Evolutionary conservation across 2,888 invertebrate species (phyloP).

Genomic region (Tenthredo mesomela): DNA sequence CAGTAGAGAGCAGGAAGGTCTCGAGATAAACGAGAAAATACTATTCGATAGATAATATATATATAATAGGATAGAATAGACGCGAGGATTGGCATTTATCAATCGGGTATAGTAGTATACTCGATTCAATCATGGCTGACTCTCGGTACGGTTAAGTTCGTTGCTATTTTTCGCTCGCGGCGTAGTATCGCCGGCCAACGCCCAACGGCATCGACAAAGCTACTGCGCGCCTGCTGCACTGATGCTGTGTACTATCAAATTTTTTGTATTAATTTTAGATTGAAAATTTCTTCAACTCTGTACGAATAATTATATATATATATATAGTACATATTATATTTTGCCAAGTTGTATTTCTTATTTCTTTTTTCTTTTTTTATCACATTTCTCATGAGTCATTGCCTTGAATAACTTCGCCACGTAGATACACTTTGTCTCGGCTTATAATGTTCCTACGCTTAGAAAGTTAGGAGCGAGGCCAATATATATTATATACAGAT

Average conservation of each 20-base stretch:
- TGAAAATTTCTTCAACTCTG: not conserved
- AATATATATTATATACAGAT: too few relatives aligned
- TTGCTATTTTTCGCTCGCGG: conserved; percentile 57
- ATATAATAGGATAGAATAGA: not conserved
- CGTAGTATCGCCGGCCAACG: conserved; percentile 56
- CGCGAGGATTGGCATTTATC: not conserved
- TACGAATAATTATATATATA: not conserved
- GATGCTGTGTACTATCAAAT: not conserved
- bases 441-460: not conserved
- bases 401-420: conserved; percentile 4
- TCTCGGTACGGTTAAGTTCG: conserved; percentile 34
- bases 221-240: conserved; percentile 8
- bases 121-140: conserved; percentile 37
- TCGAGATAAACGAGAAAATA: not conserved
- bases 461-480: not conserved
- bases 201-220: conserved; percentile 56
- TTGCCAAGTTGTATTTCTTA: not conserved
- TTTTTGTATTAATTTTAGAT: not conserved
- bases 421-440: not conserved
- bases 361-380: not conserved
- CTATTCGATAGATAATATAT: not conserved
- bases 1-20: not conserved
- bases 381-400: not conserved
- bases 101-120: conserved; percentile 20
- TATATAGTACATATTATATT: not conserved